Base-by-base conservation (phyloP, 2,797 vertebrate species). In the Notoglanidium macrostoma region DNA sequence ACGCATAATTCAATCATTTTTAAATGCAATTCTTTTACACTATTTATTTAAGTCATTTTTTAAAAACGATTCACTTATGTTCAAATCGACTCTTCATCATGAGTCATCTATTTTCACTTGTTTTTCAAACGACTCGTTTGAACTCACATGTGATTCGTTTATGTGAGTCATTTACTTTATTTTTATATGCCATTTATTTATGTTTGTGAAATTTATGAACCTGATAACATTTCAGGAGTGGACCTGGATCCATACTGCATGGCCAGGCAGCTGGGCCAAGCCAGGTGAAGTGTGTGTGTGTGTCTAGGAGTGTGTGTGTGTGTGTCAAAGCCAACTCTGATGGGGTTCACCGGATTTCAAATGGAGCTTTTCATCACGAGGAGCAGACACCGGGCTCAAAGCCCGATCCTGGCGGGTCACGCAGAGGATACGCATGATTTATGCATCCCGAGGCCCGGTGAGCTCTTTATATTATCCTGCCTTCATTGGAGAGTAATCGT, bases 361-460 rank as follows among this genome's bases (percentile, higher is more conserved):
- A 88, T 90, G 79, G 70, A 85, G 85, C 85, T 87, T 88, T 90
- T 90, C 78, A 90, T 90, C 89, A 88, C 59, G 77, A 85, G 76
- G 51, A 85, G 84, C 81, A 86, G 74, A 61, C 85, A 70, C 61
- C 81, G 35, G 83, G 76, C 87, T 91, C 88, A 88, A 91, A 91
- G 87, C 88, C 80, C 44, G 76, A 88, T 21, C 74, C 79, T 81
- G 59, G 77, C 54, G 35, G 85, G 87, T 85, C 83, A 88, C 73
- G 59, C 86, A 86, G 76, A 85, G 89, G 87, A 89, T 87, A 84
- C 73, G 15, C 88, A 89, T 89, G 87, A 89, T 89, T 89, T 88
- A 89, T 91, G 87, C 85, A 89, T 89, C 87, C 70, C 10, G 5
- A 35, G 35, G 44, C 85, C 87, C 46, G 77, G 59, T 85, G 68